Conservation (phyloP, 1,140 invertebrate genomes). For the Cepaea nemoralis region DNA sequence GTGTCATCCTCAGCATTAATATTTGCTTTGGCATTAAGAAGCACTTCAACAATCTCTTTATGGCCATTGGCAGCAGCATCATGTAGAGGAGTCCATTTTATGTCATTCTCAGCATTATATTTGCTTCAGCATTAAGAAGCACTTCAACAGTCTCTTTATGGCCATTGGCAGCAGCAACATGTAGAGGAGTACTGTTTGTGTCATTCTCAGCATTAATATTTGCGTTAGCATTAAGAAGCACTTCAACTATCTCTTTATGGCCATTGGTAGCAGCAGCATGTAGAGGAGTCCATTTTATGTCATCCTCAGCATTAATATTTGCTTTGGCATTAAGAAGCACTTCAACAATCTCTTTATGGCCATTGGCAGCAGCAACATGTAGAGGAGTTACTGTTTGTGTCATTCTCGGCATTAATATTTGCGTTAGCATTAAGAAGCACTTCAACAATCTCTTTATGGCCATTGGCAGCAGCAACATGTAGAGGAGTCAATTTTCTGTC, state of each 20-base stretch:
- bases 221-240: background rate
- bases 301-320: constrained; percentile 47
- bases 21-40: too few species aligned
- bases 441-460: too few species aligned
- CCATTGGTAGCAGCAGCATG: constrained; percentile 60
- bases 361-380: constrained; percentile 38
- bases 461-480: constrained; percentile 54
- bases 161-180: too few species aligned
- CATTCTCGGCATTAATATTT: constrained; percentile 53
- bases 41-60: background rate
- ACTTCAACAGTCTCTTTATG: too few species aligned
- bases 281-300: constrained; percentile 55
- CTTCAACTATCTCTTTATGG: constrained; percentile 50
- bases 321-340: constrained; percentile 20
- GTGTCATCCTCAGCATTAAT: too few species aligned
- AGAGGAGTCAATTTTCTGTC: constrained; percentile 64
- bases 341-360: too few species aligned
- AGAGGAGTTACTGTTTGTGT: constrained; percentile 53
- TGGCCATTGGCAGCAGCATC: too few species aligned
- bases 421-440: too few species aligned
- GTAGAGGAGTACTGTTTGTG: too few species aligned
- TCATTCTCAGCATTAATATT: too few species aligned
- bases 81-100: constrained; percentile 54
- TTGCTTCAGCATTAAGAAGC: background rate
- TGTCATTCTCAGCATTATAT: constrained; percentile 50